Evolutionary conservation across 2,113 vertebrate species (phyloP).

Genomic region (Octodon degus): DNA sequence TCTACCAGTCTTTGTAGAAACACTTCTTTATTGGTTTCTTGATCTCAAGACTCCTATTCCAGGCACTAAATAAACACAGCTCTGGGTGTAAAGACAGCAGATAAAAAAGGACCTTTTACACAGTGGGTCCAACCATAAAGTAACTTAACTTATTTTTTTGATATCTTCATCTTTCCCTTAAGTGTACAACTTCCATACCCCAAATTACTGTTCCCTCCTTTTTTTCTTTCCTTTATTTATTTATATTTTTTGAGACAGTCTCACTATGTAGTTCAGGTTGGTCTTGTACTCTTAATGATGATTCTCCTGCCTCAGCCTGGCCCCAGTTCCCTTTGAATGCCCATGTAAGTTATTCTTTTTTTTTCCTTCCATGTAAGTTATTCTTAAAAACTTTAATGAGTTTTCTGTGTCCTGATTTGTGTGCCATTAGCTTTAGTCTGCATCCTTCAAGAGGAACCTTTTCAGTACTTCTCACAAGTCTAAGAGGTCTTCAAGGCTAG

Average conservation of each 20-base stretch:
- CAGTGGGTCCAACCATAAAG: background rate
- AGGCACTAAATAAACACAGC: constrained; percentile 50
- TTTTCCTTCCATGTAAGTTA: background rate
- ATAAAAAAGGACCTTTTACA: constrained; percentile 64
- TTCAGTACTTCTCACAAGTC: background rate
- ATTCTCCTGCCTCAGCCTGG: background rate
- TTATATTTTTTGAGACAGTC: background rate
- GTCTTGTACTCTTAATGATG: background rate
- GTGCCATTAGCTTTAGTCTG: background rate
- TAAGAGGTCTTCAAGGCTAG: background rate
- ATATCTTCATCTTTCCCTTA: constrained; percentile 3
- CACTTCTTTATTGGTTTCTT: constrained; percentile 63
- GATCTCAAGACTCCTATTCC: constrained; percentile 58
- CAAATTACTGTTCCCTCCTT: background rate
- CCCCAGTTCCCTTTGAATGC: constrained; percentile 26
- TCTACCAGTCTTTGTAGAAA: constrained; percentile 40
- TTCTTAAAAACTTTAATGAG: constrained; percentile 42
- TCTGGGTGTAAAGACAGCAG: constrained; percentile 22
- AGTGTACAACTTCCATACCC: constrained; percentile 23
- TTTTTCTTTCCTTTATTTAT: background rate
- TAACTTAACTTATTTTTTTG: constrained; percentile 60
- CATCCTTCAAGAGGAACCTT: background rate
- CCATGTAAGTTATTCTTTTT: constrained; percentile 30
- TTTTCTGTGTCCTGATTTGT: constrained; percentile 28
- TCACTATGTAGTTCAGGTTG: background rate